Conservation (phyloP, 2,797 vertebrate genomes). For the Ambastaia sidthimunki region DNA sequence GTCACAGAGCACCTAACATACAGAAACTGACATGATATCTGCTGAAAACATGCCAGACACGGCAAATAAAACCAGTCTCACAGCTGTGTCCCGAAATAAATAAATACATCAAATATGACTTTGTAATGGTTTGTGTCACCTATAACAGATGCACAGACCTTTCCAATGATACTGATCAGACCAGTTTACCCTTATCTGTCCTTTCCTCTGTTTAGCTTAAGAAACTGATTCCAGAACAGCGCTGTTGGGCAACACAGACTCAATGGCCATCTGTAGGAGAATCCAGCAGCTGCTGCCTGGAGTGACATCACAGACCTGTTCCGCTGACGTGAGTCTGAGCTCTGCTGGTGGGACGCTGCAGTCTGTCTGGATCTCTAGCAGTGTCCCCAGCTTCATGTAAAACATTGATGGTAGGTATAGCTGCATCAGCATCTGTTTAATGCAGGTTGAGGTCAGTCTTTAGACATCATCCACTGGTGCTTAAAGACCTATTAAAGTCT, state of each 20-base stretch:
- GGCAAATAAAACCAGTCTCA: slow-evolving; percentile 45
- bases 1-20: slow-evolving; percentile 62
- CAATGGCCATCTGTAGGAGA: slow-evolving; percentile 46
- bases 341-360: slow-evolving; percentile 39
- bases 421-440: neutral
- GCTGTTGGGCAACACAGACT: neutral
- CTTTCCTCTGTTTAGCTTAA: slow-evolving; percentile 2
- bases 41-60: slow-evolving; percentile 43
- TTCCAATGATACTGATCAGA: neutral
- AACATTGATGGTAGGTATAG: no score
- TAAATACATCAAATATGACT: no score
- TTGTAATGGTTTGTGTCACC: neutral
- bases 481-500: no score
- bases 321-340: no score
- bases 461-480: no score
- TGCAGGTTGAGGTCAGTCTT: neutral
- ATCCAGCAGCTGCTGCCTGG: slow-evolving; percentile 65
- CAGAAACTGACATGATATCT: slow-evolving; percentile 57
- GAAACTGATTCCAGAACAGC: slow-evolving; percentile 20
- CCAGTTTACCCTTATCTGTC: neutral
- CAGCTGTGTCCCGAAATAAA: no score
- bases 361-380: slow-evolving; percentile 18
- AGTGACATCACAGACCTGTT: slow-evolving; percentile 71
- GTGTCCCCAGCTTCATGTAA: no score
- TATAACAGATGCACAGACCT: neutral